Evolutionary conservation across 1,140 invertebrate species (phyloP).

Genomic region (Hesperophylax magnus): DNA sequence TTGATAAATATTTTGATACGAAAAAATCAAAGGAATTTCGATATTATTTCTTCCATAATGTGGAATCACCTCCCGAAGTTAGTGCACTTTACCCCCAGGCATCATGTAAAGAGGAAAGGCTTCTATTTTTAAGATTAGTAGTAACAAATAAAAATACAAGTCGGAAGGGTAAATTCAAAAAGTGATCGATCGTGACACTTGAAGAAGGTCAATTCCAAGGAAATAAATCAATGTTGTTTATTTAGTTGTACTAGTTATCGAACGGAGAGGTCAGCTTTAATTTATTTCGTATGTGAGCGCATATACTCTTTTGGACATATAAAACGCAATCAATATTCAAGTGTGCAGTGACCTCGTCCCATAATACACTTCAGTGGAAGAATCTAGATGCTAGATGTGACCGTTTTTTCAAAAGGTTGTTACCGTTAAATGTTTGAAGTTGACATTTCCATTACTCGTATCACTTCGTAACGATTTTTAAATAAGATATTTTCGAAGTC

Average conservation of each 20-base stretch:
- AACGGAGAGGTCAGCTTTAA: background rate
- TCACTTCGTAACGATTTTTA: background rate
- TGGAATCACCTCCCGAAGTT: no score
- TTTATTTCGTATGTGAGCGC: background rate
- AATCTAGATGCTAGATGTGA: background rate
- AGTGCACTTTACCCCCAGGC: no score
- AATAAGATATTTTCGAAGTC: background rate
- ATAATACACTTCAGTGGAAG: conserved; percentile 11
- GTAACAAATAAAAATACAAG: no score
- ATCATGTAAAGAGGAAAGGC: no score
- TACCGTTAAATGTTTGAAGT: background rate
- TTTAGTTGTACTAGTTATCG: conserved; percentile 1
- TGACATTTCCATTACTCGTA: background rate
- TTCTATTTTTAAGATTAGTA: no score
- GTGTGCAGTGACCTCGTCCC: background rate
- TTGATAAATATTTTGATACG: no score
- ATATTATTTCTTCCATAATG: no score
- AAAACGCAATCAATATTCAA: background rate
- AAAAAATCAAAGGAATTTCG: no score
- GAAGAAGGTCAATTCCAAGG: background rate
- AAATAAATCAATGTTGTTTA: background rate
- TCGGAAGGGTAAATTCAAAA: no score
- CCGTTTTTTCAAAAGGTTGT: background rate
- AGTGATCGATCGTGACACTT: no score
- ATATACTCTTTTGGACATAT: background rate